Percentiles rank a stretch among this genome's conserved stretches.
These are phyloP conservation scores for Centruroides vittatus DNA, from an alignment of 1,140 invertebrate genomes.

Conservation along the genomic window DNA sequence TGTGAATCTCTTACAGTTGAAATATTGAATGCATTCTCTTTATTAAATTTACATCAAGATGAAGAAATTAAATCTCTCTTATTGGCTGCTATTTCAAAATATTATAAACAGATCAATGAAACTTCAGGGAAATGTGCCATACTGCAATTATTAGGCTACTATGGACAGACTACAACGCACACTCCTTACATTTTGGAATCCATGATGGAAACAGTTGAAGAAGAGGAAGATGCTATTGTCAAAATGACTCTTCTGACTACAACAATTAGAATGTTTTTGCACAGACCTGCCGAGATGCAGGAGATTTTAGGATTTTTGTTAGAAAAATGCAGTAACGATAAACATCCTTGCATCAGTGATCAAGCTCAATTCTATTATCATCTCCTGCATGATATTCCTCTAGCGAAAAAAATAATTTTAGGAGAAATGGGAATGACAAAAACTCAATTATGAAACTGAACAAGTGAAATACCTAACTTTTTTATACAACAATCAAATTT, in stretches of 20 bases:
- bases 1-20: conserved; percentile 2
- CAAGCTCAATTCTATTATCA: conserved; percentile 4
- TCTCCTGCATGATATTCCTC: conserved; percentile 1
- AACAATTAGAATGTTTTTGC: conserved; percentile 4
- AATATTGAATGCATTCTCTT: conserved; percentile 3
- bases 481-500: no score
- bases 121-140: conserved; percentile 1
- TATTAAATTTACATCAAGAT: background rate
- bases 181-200: conserved; percentile 9
- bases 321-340: background rate
- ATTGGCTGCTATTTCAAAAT: background rate
- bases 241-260: conserved; percentile 1
- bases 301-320: conserved; percentile 3
- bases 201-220: background rate
- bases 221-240: conserved; percentile 1
- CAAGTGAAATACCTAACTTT: no score
- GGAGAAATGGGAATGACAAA: no score
- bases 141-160: conserved; percentile 2
- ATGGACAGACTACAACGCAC: conserved; percentile 2
- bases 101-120: background rate
- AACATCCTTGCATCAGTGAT: background rate
- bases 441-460: no score
- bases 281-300: conserved; percentile 7
- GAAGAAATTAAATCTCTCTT: background rate
- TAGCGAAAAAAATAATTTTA: background rate